Evolutionary conservation across 1,140 invertebrate species (phyloP), one percentile per base, ranked within the genome.

Genomic region (Arion vulgaris): DNA sequence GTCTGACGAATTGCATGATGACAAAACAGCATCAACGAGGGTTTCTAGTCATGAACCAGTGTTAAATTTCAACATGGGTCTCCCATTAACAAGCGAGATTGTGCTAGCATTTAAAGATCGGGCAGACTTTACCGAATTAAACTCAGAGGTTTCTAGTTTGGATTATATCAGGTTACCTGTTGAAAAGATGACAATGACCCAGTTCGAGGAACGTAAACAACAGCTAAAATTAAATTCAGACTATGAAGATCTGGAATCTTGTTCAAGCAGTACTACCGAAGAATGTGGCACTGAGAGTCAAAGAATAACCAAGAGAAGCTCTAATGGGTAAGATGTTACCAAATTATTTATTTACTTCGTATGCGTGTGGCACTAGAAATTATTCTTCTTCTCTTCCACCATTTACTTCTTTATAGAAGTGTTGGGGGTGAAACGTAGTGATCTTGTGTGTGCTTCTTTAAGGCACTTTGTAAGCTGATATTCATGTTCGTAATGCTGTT

Each of bases 241-340:
- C 7, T 85, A 85, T 41, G 85, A 85, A 39, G 85, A 85, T 57
- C 32, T 82, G 9, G 49, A 45, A 32, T 53, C 57, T 53, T 57
- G 74, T 15, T 78, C 66, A 1, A 75, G 23, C 28, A 75, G 73
- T 34, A 75, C 62, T 4, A 1, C 34, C 5, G 78, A 80, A 49
- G 62, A 71, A 15, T 62, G 2, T 36, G 78, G 68, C 11, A 34
- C 45, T 28, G n/a, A 17, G 34, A 53, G 32, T 4, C 11, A 28
- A 15, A 23, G 0, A 23, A 13, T 76, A 26, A n/a, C 2, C 74
- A 69, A 41, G 41, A 51, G 66, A 5, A 38, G 26, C 2, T 80
- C 78, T 15, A 34, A 28, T 32, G 78, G 78, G 78, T 80, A 80
- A 26, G 78, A 66, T 34, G 26, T 62, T 19, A n/a, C n/a, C n/a